phyloP scores from a whole-genome alignment of 2,888 invertebrate species.

The Acanthosoma haemorrhoidale region DNA sequence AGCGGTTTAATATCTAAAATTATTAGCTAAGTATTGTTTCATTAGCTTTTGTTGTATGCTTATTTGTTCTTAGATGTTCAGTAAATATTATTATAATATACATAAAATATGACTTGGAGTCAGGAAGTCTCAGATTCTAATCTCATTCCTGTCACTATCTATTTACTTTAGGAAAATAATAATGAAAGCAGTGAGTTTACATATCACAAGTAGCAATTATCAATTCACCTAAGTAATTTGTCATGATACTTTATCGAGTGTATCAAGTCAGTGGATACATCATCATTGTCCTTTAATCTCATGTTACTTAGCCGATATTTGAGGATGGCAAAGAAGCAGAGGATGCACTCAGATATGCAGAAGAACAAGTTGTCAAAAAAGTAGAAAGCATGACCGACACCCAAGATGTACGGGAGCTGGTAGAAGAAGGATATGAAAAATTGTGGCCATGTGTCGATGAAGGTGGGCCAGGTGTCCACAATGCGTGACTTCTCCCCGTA shows the following conservation, averaged over 20 bases:
- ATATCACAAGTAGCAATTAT: not conserved
- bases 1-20: no score
- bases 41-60: no score
- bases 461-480: constrained; percentile 31
- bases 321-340: constrained; percentile 28
- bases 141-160: no score
- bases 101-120: not conserved
- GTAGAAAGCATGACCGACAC: constrained; percentile 31
- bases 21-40: no score
- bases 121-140: no score
- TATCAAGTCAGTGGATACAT: not conserved
- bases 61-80: no score
- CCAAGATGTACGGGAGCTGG: constrained; percentile 25
- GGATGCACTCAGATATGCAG: constrained; percentile 31
- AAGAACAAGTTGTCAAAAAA: constrained; percentile 33
- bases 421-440: constrained; percentile 29
- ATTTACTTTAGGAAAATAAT: no score
- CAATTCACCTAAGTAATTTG: constrained; percentile 21
- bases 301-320: constrained; percentile 29
- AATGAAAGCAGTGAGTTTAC: no score
- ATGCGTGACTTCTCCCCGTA: constrained; percentile 29
- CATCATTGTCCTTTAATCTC: not conserved
- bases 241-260: constrained; percentile 28
- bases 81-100: not conserved
- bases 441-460: constrained; percentile 29